A percentile compares a stretch with the other conserved stretches of the same genome.
These are phyloP conservation scores for Epiblema foenella DNA, from an alignment of 2,888 invertebrate genomes.

Conservation along the genomic window DNA sequence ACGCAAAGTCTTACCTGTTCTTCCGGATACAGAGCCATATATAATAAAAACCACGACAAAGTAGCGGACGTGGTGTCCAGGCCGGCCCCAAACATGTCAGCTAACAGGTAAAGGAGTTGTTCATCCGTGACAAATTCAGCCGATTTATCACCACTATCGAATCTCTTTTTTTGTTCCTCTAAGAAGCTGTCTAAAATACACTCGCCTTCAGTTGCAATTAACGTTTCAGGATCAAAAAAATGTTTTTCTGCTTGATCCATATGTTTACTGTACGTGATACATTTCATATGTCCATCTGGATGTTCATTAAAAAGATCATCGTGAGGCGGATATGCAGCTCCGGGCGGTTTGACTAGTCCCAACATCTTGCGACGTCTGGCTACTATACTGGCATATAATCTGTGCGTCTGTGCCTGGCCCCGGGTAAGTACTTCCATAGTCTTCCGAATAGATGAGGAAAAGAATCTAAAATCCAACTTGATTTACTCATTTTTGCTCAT, in stretches of 20 bases:
- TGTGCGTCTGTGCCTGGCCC: constrained; percentile 90
- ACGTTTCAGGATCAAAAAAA: constrained; percentile 72
- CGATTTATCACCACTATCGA: constrained; percentile 68
- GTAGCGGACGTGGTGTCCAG: constrained; percentile 93
- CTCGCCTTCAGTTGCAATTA: constrained; percentile 73
- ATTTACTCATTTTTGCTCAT: background rate
- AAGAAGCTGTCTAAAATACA: constrained; percentile 88
- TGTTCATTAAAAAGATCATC: constrained; percentile 66
- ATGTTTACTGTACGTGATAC: constrained; percentile 75
- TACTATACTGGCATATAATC: constrained; percentile 88
- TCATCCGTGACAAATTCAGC: constrained; percentile 85
- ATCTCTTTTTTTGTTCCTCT: constrained; percentile 84
- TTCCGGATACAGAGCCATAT: constrained; percentile 88
- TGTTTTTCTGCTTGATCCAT: constrained; percentile 65
- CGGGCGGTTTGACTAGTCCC: constrained; percentile 61
- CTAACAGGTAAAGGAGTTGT: constrained; percentile 90
- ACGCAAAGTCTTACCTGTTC: constrained; percentile 81
- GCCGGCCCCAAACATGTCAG: constrained; percentile 94
- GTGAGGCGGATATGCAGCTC: constrained; percentile 65
- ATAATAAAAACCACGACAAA: constrained; percentile 92
- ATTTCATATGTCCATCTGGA: constrained; percentile 74
- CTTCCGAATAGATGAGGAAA: constrained; percentile 86
- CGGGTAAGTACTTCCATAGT: constrained; percentile 87
- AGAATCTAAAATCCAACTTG: constrained; percentile 78
- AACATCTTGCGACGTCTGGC: constrained; percentile 78